phyloP scores from a whole-genome alignment of 2,113 vertebrate species.

The Crotophaga sulcirostris region DNA sequence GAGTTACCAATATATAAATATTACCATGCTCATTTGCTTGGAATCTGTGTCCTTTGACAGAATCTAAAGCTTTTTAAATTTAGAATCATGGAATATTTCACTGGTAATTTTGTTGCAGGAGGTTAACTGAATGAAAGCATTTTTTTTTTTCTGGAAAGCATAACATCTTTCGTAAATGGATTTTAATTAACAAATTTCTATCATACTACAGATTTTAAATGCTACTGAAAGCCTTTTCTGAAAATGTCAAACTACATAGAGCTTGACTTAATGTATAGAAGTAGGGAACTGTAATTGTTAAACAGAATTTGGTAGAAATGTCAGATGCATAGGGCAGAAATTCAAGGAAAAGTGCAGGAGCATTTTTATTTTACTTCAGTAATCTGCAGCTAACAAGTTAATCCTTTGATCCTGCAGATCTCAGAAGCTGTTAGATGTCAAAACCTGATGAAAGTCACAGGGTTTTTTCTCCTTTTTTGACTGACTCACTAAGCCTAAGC shows the following conservation, averaged over 20 bases:
- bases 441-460: neutral
- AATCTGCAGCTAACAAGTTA: neutral
- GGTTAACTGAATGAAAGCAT: conserved; percentile 17
- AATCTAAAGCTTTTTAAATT: neutral
- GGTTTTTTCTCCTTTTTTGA: neutral
- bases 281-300: neutral
- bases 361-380: neutral
- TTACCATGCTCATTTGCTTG: neutral
- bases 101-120: neutral
- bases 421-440: neutral
- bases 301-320: neutral
- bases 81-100: neutral
- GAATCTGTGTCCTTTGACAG: neutral
- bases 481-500: neutral
- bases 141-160: neutral
- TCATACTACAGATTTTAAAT: neutral
- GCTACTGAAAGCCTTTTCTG: neutral
- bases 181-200: conserved; percentile 25
- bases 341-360: neutral
- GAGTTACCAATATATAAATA: neutral
- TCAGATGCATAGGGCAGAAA: neutral
- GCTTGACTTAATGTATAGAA: neutral
- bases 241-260: neutral
- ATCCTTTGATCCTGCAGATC: neutral
- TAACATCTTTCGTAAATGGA: neutral